Evolutionary conservation across 1,140 invertebrate species (phyloP).

Genomic region (Drosophila biarmipes): DNA sequence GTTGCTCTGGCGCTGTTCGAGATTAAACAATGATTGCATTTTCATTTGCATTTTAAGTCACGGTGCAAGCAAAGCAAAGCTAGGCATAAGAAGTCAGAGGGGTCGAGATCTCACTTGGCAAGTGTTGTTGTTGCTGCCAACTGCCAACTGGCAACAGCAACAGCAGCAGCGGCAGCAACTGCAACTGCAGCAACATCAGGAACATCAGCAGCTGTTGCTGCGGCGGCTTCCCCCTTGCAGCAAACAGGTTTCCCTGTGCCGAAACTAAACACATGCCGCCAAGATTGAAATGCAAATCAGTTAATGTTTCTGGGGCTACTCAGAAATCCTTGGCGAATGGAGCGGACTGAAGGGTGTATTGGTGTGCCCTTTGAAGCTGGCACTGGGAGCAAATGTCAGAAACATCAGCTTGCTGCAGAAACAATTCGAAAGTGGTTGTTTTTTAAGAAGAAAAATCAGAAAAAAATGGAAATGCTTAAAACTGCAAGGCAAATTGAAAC

Average conservation of each 20-base stretch:
- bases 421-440: no score
- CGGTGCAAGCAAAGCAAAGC: constrained; percentile 60
- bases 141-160: constrained; percentile 24
- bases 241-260: constrained; percentile 60
- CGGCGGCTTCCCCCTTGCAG: constrained; percentile 24
- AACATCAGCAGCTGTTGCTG: constrained; percentile 55
- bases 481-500: no score
- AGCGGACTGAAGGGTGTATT: constrained; percentile 4
- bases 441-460: no score
- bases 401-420: neutral
- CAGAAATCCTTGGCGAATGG: constrained; percentile 5
- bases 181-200: constrained; percentile 14
- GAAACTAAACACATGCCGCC: constrained; percentile 79
- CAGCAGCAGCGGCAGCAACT: constrained; percentile 25
- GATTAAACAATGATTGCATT: constrained; percentile 83
- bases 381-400: neutral
- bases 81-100: constrained; percentile 51
- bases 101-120: constrained; percentile 66
- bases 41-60: constrained; percentile 83
- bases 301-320: constrained; percentile 56
- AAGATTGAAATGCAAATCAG: constrained; percentile 83
- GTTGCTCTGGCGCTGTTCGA: constrained; percentile 68
- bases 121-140: constrained; percentile 58
- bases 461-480: no score
- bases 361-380: neutral